Conservation (phyloP, 2,113 vertebrate genomes). For the Salvelinus sp. region DNA sequence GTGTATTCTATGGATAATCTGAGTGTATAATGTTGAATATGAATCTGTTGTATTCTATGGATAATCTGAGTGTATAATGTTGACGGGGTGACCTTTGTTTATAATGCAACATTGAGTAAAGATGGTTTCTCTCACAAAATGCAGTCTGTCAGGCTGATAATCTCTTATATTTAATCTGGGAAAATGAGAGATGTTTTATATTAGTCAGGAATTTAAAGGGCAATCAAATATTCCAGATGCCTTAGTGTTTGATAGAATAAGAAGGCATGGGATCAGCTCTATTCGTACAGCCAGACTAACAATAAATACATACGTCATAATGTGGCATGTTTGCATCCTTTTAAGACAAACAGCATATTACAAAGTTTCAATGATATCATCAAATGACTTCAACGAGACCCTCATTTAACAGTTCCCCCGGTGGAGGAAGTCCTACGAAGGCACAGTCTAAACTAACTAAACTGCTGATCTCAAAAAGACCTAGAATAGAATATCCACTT, state of each 20-base stretch:
- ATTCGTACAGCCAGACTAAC: not conserved
- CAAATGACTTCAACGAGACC: slow-evolving; percentile 46
- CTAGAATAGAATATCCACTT: not conserved
- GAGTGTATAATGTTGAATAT: not conserved
- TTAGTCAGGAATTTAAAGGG: too few relatives aligned
- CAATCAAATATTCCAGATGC: not conserved
- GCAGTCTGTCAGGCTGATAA: not conserved
- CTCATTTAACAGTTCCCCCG: slow-evolving; percentile 54
- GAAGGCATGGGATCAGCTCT: not conserved
- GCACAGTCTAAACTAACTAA: slow-evolving; percentile 59
- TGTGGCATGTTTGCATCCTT: not conserved
- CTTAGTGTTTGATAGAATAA: not conserved
- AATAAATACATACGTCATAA: slow-evolving; percentile 29
- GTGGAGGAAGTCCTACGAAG: slow-evolving; percentile 62
- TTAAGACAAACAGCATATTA: slow-evolving; percentile 13
- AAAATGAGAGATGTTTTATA: not conserved
- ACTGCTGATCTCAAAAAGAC: slow-evolving; percentile 29
- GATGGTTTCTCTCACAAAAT: not conserved
- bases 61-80: not conserved
- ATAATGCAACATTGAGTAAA: not conserved
- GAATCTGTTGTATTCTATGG: too few relatives aligned
- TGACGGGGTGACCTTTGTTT: not conserved
- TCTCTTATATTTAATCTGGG: not conserved
- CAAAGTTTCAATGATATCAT: not conserved
- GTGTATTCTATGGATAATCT: not conserved